Evolutionary conservation across 2,888 invertebrate species (phyloP).

Genomic region (Alloplasta piceator): DNA sequence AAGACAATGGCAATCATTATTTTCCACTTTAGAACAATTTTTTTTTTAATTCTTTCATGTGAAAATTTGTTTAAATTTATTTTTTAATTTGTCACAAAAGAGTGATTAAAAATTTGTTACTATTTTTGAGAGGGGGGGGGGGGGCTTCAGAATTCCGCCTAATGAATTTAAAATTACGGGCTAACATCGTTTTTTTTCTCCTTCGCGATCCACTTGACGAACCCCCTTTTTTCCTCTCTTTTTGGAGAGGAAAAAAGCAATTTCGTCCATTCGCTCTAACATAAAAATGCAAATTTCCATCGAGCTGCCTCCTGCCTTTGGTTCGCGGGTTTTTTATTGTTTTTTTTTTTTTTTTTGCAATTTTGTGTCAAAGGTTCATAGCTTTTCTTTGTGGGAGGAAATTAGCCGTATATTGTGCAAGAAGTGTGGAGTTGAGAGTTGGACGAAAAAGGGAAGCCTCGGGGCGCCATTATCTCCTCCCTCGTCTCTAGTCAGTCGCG

Average conservation of each 20-base stretch:
- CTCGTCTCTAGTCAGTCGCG: conserved; percentile 58
- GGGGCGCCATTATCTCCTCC: conserved; percentile 65
- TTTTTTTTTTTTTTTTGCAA: conserved; percentile 8
- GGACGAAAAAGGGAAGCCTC: conserved; percentile 38
- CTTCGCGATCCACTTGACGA: conserved; percentile 30
- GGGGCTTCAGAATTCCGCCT: conserved; percentile 73
- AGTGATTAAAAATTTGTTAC: no score
- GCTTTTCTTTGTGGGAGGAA: conserved; percentile 8
- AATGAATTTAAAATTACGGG: conserved; percentile 80
- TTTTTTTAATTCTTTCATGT: no score
- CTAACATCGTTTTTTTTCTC: conserved; percentile 64
- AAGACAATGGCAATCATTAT: no score
- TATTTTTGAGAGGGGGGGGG: no score
- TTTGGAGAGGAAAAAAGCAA: conserved; percentile 36
- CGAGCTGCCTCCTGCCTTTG: neutral
- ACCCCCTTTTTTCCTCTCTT: conserved; percentile 38
- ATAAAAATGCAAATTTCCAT: conserved; percentile 63
- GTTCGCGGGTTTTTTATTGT: neutral
- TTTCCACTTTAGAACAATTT: no score
- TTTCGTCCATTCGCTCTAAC: conserved; percentile 49
- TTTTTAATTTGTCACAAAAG: no score
- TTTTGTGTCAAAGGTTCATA: conserved; percentile 49
- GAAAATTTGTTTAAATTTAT: no score
- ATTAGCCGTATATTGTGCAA: neutral
- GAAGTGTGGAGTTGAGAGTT: neutral